Evolutionary conservation across 2,797 vertebrate genomes (phyloP), one percentile per base, ranked within the genome.

Genomic region (Pangasius mekongensis): DNA sequence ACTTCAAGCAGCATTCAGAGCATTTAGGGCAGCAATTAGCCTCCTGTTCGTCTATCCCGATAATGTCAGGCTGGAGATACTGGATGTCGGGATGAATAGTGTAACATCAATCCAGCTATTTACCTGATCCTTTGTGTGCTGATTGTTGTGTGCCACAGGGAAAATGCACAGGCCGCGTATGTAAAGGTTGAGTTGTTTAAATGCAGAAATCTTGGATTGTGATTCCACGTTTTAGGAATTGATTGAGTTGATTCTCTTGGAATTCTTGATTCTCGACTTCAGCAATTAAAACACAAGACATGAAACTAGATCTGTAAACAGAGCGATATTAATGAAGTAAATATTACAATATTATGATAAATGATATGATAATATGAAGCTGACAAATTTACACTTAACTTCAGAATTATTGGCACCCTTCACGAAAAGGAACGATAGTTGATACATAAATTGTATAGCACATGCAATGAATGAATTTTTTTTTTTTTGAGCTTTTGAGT

Each of bases 1-100:
- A 83, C 67, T 74, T 83, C 33, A 16, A 74, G 86, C 36, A 64
- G 81, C 66, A 90, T 80, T 88, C 80, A 86, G 62, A 89, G 87
- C 52, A 8, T 89, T 91, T 90, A 91, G 86, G 83, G 71, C 86
- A 87, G 85, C 86, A 80, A 90, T 91, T 91, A 91, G 87, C 88
- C 90, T 82, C 83, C 83, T 86, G 86, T 88, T 92, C 85, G 83
- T 86, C 89, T 66, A 86, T 81, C 64, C 81, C 14, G 89, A 92
- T 91, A 90, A 92, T 87, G 73, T 83, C 85, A 86, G 76, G 80
- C 84, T 77, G 60, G 82, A 89, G 86, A 90, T 87, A 91, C 85
- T 87, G 85, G n/a, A 52, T 33, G 47, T 84, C 20, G 9, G 56
- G 56, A 87, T 87, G 86, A 74, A 87, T 64, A 82, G 80, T 27